These are phyloP conservation scores for Ips typographus DNA, from an alignment of 1,140 invertebrate species.

Conservation along the genomic window DNA sequence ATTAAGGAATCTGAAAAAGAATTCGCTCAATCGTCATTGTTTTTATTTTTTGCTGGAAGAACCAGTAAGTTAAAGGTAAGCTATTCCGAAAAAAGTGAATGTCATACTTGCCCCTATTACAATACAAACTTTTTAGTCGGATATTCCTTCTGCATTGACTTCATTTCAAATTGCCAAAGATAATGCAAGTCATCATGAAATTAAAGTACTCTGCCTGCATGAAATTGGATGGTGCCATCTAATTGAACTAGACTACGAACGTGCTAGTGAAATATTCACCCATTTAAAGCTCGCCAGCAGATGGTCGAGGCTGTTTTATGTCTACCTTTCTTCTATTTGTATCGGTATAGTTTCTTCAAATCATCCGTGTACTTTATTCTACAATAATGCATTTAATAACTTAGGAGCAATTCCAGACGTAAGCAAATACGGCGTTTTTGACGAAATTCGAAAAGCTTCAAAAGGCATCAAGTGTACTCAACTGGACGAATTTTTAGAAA, in stretches of 20 bases:
- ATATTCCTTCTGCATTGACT: constrained; percentile 61
- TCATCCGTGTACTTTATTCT: neutral
- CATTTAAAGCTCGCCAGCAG: constrained; percentile 63
- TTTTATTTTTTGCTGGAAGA: constrained; percentile 70
- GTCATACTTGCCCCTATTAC: neutral
- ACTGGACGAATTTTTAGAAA: constrained; percentile 45
- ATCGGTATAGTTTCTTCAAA: constrained; percentile 35
- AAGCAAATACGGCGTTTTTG: constrained; percentile 19
- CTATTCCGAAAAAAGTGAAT: neutral
- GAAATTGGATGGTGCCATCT: constrained; percentile 74
- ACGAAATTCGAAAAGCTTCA: constrained; percentile 21
- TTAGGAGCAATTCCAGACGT: constrained; percentile 40
- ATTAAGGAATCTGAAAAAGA: constrained; percentile 61
- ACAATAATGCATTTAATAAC: constrained; percentile 1
- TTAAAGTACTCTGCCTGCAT: constrained; percentile 68
- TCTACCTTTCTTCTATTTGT: constrained; percentile 60
- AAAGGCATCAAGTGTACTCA: constrained; percentile 38
- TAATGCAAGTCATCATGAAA: constrained; percentile 65
- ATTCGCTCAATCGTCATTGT: constrained; percentile 67
- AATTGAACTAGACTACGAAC: constrained; percentile 63
- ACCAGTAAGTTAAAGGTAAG: constrained; percentile 66
- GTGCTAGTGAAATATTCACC: constrained; percentile 60
- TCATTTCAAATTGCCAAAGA: constrained; percentile 63
- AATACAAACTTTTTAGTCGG: constrained; percentile 55
- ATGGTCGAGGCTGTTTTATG: constrained; percentile 72